These are phyloP conservation scores for Napeogenes sylphis DNA, from an alignment of 2,888 invertebrate species.

Conservation along the genomic window DNA sequence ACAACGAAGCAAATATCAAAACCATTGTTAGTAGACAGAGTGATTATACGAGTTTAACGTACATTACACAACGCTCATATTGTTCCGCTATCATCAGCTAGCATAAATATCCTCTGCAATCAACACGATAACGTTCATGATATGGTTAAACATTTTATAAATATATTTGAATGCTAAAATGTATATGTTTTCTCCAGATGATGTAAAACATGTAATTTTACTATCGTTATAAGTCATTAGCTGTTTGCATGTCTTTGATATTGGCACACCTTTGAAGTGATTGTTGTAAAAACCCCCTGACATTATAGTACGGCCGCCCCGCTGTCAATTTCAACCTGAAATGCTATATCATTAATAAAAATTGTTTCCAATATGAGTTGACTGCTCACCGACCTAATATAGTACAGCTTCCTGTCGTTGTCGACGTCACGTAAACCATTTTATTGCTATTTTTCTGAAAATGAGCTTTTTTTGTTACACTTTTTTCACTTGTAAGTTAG, in stretches of 20 bases:
- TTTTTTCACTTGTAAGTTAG: conserved; percentile 26
- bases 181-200: too few relatives aligned
- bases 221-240: conserved; percentile 16
- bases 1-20: background rate
- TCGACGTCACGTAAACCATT: background rate
- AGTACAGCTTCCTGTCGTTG: conserved; percentile 5
- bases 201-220: background rate
- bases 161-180: too few relatives aligned
- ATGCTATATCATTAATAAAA: conserved; percentile 12
- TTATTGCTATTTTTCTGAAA: conserved; percentile 21
- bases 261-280: conserved; percentile 18
- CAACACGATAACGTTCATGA: background rate
- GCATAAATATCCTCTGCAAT: background rate
- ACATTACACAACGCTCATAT: background rate
- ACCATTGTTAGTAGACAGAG: background rate
- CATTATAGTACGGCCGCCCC: conserved; percentile 32
- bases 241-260: background rate
- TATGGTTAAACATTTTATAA: background rate
- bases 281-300: conserved; percentile 19
- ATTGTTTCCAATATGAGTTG: conserved; percentile 26
- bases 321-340: conserved; percentile 27
- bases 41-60: background rate
- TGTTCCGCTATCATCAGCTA: conserved; percentile 1
- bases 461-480: conserved; percentile 25
- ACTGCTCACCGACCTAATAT: conserved; percentile 24